A percentile compares a stretch with the other conserved stretches of the same genome.
Conservation (phyloP, 2,888 invertebrate genomes). For the Geotrupes spiniger region DNA sequence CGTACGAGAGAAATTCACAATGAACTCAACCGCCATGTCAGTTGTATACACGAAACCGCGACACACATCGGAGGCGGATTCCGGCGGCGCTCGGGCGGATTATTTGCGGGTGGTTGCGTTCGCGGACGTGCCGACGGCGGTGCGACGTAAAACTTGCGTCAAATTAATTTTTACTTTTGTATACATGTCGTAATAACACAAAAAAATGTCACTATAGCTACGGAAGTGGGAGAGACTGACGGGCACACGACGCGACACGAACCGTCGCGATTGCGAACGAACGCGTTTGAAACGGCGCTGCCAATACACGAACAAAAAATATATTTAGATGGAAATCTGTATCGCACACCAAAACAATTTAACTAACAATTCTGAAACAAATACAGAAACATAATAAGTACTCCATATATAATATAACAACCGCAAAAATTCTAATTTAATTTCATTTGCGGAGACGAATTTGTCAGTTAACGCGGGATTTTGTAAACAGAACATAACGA, state of each 20-base stretch:
- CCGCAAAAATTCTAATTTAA: no score
- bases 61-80: constrained; percentile 2
- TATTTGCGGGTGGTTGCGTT: not conserved
- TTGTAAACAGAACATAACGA: no score
- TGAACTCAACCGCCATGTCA: constrained; percentile 34
- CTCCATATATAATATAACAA: no score
- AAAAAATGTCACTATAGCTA: constrained; percentile 48
- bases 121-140: constrained; percentile 8
- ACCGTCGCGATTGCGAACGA: constrained; percentile 10
- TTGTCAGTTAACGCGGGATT: no score
- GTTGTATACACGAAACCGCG: constrained; percentile 28
- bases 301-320: no score
- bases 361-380: no score
- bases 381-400: no score
- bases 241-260: constrained; percentile 8
- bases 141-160: constrained; percentile 34
- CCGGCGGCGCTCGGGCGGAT: no score
- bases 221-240: constrained; percentile 42
- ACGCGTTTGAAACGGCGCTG: not conserved
- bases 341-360: no score
- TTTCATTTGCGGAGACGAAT: no score
- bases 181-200: constrained; percentile 55
- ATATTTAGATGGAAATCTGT: no score
- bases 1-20: constrained; percentile 19
- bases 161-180: constrained; percentile 49